Evolutionary conservation across 2,797 vertebrate species (phyloP), one percentile per base, ranked within the genome.

Genomic region (Acanthurus leucopareius): DNA sequence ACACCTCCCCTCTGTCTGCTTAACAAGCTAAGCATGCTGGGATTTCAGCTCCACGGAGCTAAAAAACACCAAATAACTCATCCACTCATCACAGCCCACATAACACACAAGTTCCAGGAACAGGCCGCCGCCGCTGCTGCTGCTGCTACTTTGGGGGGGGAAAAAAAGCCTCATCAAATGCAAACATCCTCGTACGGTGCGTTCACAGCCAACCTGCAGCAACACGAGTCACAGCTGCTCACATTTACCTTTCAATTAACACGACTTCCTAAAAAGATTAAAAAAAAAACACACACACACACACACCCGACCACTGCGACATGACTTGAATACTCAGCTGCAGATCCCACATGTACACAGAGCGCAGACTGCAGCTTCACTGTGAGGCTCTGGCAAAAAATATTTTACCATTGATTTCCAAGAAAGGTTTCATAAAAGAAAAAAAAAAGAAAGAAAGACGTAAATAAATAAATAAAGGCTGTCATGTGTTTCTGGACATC

Each of bases 331-430:
- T 69, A 67, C 69, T 64, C 49, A n/a, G 54, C 75, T 60, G 44
- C 25, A 51, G 42, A 15, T 48, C 40, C 25, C 48, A 8, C 68
- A 38, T 10, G 10, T 1, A 40, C 28, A 81, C 45, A 76, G 1
- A 11, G 6, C 10, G 20, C 68, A 75, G 42, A 59, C 72, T 60
- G n/a, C 35, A 11, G 22, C 54, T 32, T 68, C 3, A 38, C 53
- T 7, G 2, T 44, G 72, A 2, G 19, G 19, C 3, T 52, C 75
- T 59, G 70, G 70, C 67, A 64, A 86, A 89, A 84, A 58, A 73
- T 86, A 73, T 86, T 75, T 86, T 77, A 86, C 20, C 54, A 86
- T 80, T 70, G 83, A 87, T 88, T 82, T 80, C 77, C 62, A 65
- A 44, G 63, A 77, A 53, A 76, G 73, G 69, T 71, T 78, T 85